Base-by-base conservation (phyloP, 2,113 vertebrate genomes). In the Pelodiscus sinensis region DNA sequence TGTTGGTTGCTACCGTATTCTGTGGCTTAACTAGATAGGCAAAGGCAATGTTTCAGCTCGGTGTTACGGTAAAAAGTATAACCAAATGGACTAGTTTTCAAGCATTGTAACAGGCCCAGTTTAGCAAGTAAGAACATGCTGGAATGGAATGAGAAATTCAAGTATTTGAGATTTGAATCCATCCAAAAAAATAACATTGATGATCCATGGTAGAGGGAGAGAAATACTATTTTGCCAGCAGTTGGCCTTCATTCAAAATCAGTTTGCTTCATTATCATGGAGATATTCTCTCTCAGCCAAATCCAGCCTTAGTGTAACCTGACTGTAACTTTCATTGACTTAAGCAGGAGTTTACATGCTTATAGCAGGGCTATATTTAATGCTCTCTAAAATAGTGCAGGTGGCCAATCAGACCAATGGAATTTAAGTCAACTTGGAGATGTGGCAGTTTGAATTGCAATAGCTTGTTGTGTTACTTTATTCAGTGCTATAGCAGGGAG, bases 151-250 rank as follows among this genome's bases (percentile, higher is more conserved):
- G 97, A 97, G 97, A 96, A 98, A 97, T 92, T 96, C 93, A 87
- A 94, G 89, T 80, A 95, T 95, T 87, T 57, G 88, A 68, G 93
- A 97, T 95, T 85, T 92, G 95, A 96, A 97, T 95, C 97, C 96
- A 95, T 96, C 97, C 97, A 95, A 97, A 97, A 97, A 96, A 98
- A 96, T 96, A 97, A 97, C 92, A 95, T 96, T 95, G 97, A 97
- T 96, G 97, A 96, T 2, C 68, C 89, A 95, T 97, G 97, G 97
- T 97, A 97, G 93, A 95, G 92, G 79, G 85, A 97, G 93, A 95
- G 91, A 96, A 96, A 95, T 0, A 0, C 58, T 86, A 11, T 78
- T 89, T 93, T 98, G 97, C 97, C 97, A 98, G 92, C 78, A 79
- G 90, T 68, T 92, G 94, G 92, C 93, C 96, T 97, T 96, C 29